Evolutionary conservation across 2,113 vertebrate genomes (phyloP), one percentile per base, ranked within the genome.

Genomic region (Plotosus lineatus): DNA sequence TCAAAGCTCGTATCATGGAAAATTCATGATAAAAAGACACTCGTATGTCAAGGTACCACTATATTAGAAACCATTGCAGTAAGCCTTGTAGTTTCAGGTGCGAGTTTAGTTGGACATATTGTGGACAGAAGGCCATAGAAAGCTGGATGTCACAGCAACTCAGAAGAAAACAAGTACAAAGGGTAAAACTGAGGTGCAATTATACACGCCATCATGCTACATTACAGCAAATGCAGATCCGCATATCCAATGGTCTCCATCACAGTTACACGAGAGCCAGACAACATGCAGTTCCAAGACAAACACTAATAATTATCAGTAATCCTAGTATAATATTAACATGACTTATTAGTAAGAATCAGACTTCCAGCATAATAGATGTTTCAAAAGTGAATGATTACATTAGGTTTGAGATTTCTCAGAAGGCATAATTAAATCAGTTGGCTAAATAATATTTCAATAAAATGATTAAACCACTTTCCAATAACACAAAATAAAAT

Each of bases 71-170:
- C n/a, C n/a, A n/a, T n/a, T n/a, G n/a, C n/a, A n/a, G 17, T 78
- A 79, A 58, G 77, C 66, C 75, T 51, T 19, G 15, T 36, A 50
- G 38, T 6, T n/a, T 44, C 28, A 19, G 55, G 81, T 88, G 82
- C 65, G 50, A 86, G 86, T 87, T 42, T 87, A 89, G 88, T 65
- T 23, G 56, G 77, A 66, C 80, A 77, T 82, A 53, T 21, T 40
- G 81, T 19, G 51, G 75, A 60, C 79, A 79, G 83, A 69, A 31
- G 50, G 82, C 66, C 78, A 82, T 75, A 58, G 73, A 48, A 28
- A 73, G 68, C 83, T 71, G 58, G 81, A 76, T 50, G 85, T 48
- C 6, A 36, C 42, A 48, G 36, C 21, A 77, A 76, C 31, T 1
- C 15, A 1, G 21, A 66, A 69, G 50, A 42, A 42, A 68, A 33